Evolutionary conservation across 2,888 invertebrate species (phyloP).

Genomic region (Physocephala rufipes): DNA sequence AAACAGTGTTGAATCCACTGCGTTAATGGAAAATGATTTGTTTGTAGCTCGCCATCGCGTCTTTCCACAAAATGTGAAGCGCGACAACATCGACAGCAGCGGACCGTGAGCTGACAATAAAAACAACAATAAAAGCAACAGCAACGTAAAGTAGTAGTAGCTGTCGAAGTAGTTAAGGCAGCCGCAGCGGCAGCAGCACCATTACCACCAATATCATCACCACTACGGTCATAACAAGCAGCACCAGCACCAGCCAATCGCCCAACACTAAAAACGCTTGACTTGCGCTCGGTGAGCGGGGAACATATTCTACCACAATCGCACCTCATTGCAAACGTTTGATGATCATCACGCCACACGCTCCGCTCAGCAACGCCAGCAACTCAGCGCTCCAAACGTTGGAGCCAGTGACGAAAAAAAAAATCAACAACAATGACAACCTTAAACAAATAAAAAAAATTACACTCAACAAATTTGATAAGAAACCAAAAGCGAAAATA

Average conservation of each 20-base stretch:
- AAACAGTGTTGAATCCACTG: conserved; percentile 9
- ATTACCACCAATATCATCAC: neutral
- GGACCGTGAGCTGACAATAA: conserved; percentile 22
- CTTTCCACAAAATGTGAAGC: conserved; percentile 4
- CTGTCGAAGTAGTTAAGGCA: conserved; percentile 19
- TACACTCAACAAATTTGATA: neutral
- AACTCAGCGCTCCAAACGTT: conserved; percentile 10
- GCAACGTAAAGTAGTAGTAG: conserved; percentile 14
- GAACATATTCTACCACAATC: conserved; percentile 31
- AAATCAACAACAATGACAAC: conserved; percentile 1
- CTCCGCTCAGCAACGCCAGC: conserved; percentile 20
- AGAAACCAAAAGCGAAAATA: neutral
- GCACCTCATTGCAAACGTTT: conserved; percentile 12
- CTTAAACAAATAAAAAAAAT: neutral
- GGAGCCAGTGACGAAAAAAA: conserved; percentile 11
- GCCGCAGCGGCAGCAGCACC: conserved; percentile 4
- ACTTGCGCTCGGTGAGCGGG: conserved; percentile 5
- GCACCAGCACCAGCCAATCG: neutral
- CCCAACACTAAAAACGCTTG: neutral
- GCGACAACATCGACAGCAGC: neutral
- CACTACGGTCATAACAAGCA: conserved; percentile 26
- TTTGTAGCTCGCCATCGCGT: conserved; percentile 10
- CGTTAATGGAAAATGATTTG: conserved; percentile 16
- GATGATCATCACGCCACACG: conserved; percentile 33
- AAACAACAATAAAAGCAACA: conserved; percentile 34